These are phyloP conservation scores for Amphilophus citrinellus DNA, from an alignment of 2,113 vertebrate species.

Conservation along the genomic window DNA sequence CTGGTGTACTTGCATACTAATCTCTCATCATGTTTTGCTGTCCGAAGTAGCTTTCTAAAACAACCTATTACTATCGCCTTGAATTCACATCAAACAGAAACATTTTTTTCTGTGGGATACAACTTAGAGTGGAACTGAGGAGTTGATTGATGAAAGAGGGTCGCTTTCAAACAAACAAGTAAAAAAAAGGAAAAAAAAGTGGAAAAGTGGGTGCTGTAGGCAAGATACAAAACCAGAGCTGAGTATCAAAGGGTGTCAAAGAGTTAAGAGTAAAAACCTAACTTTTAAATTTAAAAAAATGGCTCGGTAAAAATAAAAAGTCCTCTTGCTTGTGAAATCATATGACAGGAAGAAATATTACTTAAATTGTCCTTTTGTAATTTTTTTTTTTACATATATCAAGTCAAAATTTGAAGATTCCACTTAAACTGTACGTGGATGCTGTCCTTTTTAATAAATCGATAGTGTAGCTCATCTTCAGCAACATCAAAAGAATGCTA, in stretches of 20 bases:
- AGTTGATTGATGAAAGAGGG: neutral
- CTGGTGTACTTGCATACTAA: neutral
- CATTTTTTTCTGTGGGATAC: neutral
- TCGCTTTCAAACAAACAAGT: neutral
- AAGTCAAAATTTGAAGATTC: too few relatives aligned
- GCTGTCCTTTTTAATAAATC: too few relatives aligned
- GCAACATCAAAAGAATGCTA: too few relatives aligned
- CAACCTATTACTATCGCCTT: too few relatives aligned
- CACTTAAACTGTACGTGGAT: too few relatives aligned
- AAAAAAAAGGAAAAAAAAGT: neutral
- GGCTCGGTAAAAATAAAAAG: neutral
- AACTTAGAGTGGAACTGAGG: neutral
- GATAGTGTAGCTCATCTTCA: too few relatives aligned
- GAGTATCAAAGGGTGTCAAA: neutral
- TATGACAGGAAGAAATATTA: too few relatives aligned
- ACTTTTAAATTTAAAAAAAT: neutral
- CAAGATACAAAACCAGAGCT: constrained; percentile 11
- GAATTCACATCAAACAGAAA: neutral
- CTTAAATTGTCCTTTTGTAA: too few relatives aligned
- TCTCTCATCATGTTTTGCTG: neutral
- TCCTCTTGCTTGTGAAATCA: neutral
- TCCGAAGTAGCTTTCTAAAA: neutral
- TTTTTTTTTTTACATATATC: too few relatives aligned
- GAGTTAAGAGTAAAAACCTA: neutral
- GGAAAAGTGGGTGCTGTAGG: neutral